These are phyloP conservation scores for Euura saliciscinereae DNA, from an alignment of 1,140 invertebrate species.

Conservation along the genomic window DNA sequence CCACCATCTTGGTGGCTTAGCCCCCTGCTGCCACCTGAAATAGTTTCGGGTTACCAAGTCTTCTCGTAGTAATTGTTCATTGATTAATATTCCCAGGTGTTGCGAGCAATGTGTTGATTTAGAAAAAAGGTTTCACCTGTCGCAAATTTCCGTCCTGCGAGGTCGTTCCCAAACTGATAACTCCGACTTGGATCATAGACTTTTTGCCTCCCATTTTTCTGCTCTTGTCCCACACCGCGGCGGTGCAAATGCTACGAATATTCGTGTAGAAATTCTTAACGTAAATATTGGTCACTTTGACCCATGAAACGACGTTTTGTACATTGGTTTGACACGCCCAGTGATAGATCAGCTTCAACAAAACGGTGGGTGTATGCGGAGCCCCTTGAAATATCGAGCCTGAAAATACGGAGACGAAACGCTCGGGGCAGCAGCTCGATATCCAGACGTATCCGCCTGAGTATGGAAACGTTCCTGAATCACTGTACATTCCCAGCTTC, in stretches of 20 bases:
- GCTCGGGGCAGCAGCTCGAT: slow-evolving; percentile 80
- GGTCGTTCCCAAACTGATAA: slow-evolving; percentile 88
- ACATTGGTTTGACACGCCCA: slow-evolving; percentile 90
- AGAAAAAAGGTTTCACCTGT: slow-evolving; percentile 55
- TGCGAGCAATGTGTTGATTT: neutral
- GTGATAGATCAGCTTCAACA: slow-evolving; percentile 86
- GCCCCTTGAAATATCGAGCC: slow-evolving; percentile 87
- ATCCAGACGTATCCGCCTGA: slow-evolving; percentile 91
- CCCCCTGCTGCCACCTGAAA: no score
- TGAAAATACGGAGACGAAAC: slow-evolving; percentile 83
- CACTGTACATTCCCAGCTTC: slow-evolving; percentile 83
- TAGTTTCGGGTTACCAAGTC: neutral
- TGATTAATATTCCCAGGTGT: slow-evolving; percentile 1
- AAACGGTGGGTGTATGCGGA: slow-evolving; percentile 77
- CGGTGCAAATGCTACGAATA: slow-evolving; percentile 77
- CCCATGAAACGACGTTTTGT: slow-evolving; percentile 86
- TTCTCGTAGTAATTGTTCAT: neutral
- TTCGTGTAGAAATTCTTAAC: slow-evolving; percentile 81
- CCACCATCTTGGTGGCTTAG: no score
- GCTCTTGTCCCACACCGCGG: slow-evolving; percentile 77
- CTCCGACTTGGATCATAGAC: slow-evolving; percentile 71
- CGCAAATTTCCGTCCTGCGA: slow-evolving; percentile 81
- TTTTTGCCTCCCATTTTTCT: slow-evolving; percentile 70
- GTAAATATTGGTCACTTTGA: slow-evolving; percentile 80
- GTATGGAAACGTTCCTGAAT: slow-evolving; percentile 81